Percentiles rank a stretch among this genome's conserved stretches.
Evolutionary conservation across 2,113 vertebrate species (phyloP).

Genomic region (Plecturocebus donacophilus): DNA sequence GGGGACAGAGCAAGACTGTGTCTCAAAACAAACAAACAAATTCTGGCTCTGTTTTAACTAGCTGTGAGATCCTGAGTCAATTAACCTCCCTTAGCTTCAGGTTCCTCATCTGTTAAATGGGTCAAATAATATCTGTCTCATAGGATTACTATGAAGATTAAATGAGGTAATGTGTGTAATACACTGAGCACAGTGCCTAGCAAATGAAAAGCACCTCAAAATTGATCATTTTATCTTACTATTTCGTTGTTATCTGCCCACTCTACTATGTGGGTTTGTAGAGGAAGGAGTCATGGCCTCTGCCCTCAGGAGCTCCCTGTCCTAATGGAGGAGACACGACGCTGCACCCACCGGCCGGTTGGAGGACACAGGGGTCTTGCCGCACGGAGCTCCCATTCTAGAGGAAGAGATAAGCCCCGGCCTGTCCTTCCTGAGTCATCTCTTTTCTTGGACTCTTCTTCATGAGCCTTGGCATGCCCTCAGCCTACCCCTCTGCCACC

Average conservation of each 20-base stretch:
- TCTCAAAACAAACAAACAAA: background rate
- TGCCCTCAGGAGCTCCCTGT: background rate
- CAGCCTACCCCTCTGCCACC: background rate
- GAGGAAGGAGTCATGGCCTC: background rate
- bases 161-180: background rate
- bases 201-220: background rate
- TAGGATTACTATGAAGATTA: background rate
- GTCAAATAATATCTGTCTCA: no score
- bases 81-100: background rate
- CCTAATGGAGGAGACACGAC: background rate
- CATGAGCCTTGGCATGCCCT: background rate
- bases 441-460: background rate
- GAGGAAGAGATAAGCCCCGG: background rate
- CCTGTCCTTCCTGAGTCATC: background rate
- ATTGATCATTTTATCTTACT: background rate
- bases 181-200: background rate
- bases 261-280: background rate
- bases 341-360: background rate
- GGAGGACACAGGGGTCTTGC: background rate
- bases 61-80: background rate
- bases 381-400: background rate
- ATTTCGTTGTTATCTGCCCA: background rate
- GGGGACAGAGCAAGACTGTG: no score
- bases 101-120: background rate
- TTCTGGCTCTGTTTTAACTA: background rate